Evolutionary conservation across 2,888 invertebrate genomes (phyloP).

Genomic region (Aporophyla lueneburgensis): DNA sequence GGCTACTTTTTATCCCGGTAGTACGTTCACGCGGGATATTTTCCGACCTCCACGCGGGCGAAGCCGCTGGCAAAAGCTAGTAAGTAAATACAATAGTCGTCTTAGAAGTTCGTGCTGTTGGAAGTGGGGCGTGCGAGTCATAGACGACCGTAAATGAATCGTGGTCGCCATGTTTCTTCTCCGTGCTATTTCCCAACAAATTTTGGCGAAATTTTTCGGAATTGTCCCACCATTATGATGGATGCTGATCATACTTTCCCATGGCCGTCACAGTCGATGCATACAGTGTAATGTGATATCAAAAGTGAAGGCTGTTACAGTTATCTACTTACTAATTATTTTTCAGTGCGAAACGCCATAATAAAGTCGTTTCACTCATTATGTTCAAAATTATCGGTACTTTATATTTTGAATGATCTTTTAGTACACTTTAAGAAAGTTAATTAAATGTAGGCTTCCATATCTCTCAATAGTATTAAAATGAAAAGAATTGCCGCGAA

Average conservation of each 20-base stretch:
- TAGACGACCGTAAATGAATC: constrained; percentile 25
- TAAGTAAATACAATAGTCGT: constrained; percentile 23
- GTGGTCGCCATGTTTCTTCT: constrained; percentile 12
- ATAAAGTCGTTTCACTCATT: constrained; percentile 21
- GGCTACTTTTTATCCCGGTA: too few species aligned
- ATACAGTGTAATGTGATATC: constrained; percentile 36
- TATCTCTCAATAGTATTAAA: not conserved
- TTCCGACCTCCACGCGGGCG: too few species aligned
- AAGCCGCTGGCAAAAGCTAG: too few species aligned
- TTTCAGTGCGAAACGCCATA: constrained; percentile 44
- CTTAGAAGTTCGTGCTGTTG: not conserved
- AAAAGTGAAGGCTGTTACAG: constrained; percentile 37
- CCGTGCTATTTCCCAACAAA: constrained; percentile 50
- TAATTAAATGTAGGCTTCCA: not conserved
- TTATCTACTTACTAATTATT: constrained; percentile 32
- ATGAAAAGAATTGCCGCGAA: not conserved
- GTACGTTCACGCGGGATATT: too few species aligned
- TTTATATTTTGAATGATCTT: constrained; percentile 8
- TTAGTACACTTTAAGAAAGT: not conserved
- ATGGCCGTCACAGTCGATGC: constrained; percentile 36
- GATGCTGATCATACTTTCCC: constrained; percentile 48
- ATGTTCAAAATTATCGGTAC: constrained; percentile 5
- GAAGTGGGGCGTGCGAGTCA: constrained; percentile 52
- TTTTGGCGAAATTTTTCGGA: constrained; percentile 52
- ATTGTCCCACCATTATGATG: constrained; percentile 57